phyloP scores from a whole-genome alignment of 2,888 invertebrate species.

The Clanis bilineata region DNA sequence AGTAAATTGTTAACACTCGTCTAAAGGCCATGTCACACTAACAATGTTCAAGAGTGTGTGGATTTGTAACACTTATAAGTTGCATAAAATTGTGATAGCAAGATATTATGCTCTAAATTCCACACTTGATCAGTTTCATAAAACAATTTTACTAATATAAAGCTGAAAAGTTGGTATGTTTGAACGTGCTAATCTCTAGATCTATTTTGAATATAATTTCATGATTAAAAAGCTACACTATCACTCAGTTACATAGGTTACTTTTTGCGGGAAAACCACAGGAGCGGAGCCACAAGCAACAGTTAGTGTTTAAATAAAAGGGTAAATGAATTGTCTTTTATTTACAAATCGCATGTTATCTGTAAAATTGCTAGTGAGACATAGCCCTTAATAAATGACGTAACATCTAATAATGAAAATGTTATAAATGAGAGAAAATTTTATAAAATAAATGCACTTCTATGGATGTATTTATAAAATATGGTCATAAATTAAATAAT shows the following conservation, averaged over 20 bases:
- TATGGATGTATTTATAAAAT: conserved; percentile 4
- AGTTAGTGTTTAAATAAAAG: neutral
- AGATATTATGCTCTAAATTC: too few species aligned
- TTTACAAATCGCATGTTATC: neutral
- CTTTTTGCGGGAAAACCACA: too few species aligned
- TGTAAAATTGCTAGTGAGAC: neutral
- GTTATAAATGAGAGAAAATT: neutral
- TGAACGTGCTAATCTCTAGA: too few species aligned
- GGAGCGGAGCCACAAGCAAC: too few species aligned
- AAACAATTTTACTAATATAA: too few species aligned
- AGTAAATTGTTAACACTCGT: conserved; percentile 18
- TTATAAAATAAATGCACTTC: conserved; percentile 14
- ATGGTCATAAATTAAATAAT: conserved; percentile 6
- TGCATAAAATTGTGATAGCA: neutral
- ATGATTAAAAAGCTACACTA: too few species aligned
- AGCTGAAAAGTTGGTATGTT: too few species aligned
- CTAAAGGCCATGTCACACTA: conserved; percentile 2
- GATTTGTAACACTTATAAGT: neutral
- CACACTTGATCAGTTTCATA: too few species aligned
- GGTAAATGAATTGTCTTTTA: neutral
- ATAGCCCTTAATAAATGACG: neutral
- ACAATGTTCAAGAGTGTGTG: neutral
- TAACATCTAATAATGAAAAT: neutral
- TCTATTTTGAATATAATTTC: too few species aligned
- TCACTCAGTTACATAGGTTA: too few species aligned